Evolutionary conservation across 2,888 invertebrate genomes (phyloP).

Genomic region (Drosophila basisetae): DNA sequence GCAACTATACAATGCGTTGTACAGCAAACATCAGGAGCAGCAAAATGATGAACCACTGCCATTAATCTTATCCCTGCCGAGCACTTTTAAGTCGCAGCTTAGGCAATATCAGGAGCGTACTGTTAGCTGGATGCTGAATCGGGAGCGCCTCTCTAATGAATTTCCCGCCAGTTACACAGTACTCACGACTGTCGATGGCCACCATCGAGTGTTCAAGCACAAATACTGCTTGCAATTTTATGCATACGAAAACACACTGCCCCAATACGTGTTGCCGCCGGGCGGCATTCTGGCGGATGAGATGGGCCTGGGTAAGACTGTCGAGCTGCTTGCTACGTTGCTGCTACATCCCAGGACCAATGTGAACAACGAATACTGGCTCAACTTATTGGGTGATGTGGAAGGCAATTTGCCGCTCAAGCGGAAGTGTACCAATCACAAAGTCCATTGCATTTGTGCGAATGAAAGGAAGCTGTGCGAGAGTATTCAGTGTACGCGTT

Average conservation of each 20-base stretch:
- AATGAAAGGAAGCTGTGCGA: neutral
- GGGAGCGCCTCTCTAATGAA: constrained; percentile 85
- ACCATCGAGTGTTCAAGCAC: constrained; percentile 68
- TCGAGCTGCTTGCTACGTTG: constrained; percentile 90
- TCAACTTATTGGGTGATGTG: constrained; percentile 20
- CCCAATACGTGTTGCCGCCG: constrained; percentile 82
- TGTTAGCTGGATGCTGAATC: constrained; percentile 89
- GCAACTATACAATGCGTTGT: constrained; percentile 74
- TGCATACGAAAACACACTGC: constrained; percentile 10
- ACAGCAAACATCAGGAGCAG: constrained; percentile 51
- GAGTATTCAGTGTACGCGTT: constrained; percentile 87
- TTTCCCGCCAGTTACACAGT: constrained; percentile 57
- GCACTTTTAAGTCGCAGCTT: constrained; percentile 86
- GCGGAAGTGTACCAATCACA: neutral
- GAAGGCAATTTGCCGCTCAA: constrained; percentile 43
- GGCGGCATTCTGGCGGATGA: constrained; percentile 93
- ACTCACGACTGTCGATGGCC: constrained; percentile 61
- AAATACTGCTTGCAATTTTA: constrained; percentile 73
- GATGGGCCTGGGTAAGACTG: constrained; percentile 93
- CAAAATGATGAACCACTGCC: neutral
- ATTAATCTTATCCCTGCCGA: constrained; percentile 69
- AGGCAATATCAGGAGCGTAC: constrained; percentile 89
- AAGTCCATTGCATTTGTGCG: constrained; percentile 84
- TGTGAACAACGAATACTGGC: constrained; percentile 42
- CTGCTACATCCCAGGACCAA: constrained; percentile 86